Conservation (phyloP, 2,113 vertebrate genomes). For the Oncorhynchus tshawytscha region DNA sequence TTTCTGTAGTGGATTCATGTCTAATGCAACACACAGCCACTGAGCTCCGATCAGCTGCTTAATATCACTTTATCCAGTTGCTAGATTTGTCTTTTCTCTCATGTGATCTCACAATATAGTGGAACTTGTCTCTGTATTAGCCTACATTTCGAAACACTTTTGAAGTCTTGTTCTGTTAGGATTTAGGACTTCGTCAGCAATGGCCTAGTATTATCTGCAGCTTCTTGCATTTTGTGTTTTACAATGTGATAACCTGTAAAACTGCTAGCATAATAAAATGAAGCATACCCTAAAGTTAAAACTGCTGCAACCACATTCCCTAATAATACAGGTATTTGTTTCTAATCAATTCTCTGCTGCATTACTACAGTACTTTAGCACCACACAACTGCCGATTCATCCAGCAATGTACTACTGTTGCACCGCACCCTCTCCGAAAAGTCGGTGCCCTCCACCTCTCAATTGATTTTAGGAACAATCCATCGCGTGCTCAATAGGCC, state of each 20-base stretch:
- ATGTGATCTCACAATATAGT: too few relatives aligned
- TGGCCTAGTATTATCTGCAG: too few relatives aligned
- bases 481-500: conserved; percentile 75
- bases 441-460: conserved; percentile 57
- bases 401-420: neutral
- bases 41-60: conserved; percentile 60
- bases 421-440: conserved; percentile 34
- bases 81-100: conserved; percentile 3
- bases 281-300: too few relatives aligned
- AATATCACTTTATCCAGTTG: conserved; percentile 56
- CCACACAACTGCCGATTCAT: neutral
- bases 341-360: neutral
- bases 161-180: too few relatives aligned
- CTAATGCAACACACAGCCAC: conserved; percentile 69
- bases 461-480: conserved; percentile 65
- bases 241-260: too few relatives aligned
- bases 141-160: too few relatives aligned
- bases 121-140: too few relatives aligned
- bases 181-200: too few relatives aligned
- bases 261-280: too few relatives aligned
- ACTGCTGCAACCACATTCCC: too few relatives aligned
- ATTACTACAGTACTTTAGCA: neutral
- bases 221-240: too few relatives aligned
- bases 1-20: conserved; percentile 71
- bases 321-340: neutral